Percentiles rank a stretch among this genome's conserved stretches.
Conservation (phyloP, 2,888 invertebrate genomes). For the Synanthedon myopaeformis region DNA sequence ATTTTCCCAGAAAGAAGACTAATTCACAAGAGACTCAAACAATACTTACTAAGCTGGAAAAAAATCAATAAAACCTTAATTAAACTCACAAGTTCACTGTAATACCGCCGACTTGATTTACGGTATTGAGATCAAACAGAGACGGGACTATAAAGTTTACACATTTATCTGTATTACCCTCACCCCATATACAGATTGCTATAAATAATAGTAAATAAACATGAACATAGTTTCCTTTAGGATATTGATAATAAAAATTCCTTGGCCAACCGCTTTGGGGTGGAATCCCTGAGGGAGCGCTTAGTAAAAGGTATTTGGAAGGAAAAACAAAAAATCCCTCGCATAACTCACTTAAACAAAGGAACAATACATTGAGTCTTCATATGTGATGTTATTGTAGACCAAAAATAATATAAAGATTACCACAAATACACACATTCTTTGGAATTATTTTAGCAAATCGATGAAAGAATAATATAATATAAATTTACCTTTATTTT, state of each 20-base stretch:
- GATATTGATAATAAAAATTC: constrained; percentile 57
- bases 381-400: neutral
- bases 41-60: too few relatives aligned
- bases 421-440: too few relatives aligned
- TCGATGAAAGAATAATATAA: neutral
- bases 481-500: too few relatives aligned
- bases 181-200: constrained; percentile 1
- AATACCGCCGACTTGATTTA: neutral
- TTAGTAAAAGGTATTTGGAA: neutral
- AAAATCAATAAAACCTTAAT: neutral
- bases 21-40: too few relatives aligned
- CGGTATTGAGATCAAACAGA: neutral
- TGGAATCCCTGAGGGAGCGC: constrained; percentile 11
- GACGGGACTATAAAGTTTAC: neutral
- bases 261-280: constrained; percentile 19
- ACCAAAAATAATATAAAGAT: neutral
- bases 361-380: neutral
- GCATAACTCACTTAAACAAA: neutral
- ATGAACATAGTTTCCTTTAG: constrained; percentile 22
- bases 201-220: constrained; percentile 16
- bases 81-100: neutral
- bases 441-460: too few relatives aligned
- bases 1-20: too few relatives aligned
- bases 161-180: neutral
- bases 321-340: neutral